Conservation (phyloP, 2,888 invertebrate genomes). For the Malthinus seriepunctatus region DNA sequence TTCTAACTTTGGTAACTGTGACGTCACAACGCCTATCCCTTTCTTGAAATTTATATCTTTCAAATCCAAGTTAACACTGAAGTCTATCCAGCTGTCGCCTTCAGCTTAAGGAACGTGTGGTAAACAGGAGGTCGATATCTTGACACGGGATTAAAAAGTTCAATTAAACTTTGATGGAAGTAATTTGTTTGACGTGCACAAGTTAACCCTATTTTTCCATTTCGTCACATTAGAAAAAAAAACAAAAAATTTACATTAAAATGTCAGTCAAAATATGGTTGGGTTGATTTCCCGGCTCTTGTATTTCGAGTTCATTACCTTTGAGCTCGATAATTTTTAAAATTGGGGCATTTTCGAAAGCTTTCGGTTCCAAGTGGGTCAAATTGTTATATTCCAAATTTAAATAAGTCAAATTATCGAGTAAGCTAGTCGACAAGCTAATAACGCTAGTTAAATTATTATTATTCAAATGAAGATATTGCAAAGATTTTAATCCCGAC, state of each 20-base stretch:
- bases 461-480: constrained; percentile 16
- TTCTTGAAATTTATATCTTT: no score
- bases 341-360: constrained; percentile 51
- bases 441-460: constrained; percentile 6
- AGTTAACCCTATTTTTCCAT: no score
- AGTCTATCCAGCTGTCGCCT: no score
- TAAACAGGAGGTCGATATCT: no score
- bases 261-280: constrained; percentile 15
- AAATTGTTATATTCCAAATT: constrained; percentile 52
- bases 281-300: constrained; percentile 1
- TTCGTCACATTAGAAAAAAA: no score
- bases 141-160: no score
- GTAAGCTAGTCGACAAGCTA: neutral
- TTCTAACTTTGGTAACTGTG: no score
- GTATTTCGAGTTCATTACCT: constrained; percentile 46
- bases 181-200: no score
- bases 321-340: constrained; percentile 56
- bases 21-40: no score
- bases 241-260: constrained; percentile 19
- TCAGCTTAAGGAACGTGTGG: no score
- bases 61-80: no score
- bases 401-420: constrained; percentile 31
- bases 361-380: constrained; percentile 55
- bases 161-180: no score
- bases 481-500: constrained; percentile 18